Evolutionary conservation across 2,797 vertebrate genomes (phyloP), one percentile per base, ranked within the genome.

Genomic region (Spinus pinus): DNA sequence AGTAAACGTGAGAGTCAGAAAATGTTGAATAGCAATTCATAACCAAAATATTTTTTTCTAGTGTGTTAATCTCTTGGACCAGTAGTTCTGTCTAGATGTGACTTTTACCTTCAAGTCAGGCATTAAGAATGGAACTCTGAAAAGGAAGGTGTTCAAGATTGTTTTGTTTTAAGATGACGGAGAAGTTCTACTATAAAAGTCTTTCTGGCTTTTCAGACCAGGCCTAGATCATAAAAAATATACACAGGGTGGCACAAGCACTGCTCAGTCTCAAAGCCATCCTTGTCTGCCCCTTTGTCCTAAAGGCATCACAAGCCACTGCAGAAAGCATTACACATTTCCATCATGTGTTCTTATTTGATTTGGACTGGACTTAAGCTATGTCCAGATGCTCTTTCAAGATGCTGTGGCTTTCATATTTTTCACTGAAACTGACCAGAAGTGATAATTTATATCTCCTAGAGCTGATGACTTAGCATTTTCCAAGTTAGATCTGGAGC

Each of bases 401-500:
- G 74, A 82, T 88, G 37, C 51, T 84, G 71, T 67, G 70, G 60
- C 18, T 93, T 95, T 95, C 66, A 16, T 77, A 53, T 81, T 92
- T 90, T 84, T 56, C 30, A 14, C 10, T 71, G 81, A 80, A 62
- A 42, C 31, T 90, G 88, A 90, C 56, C 70, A 85, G 64, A 79
- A 86, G 8, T 39, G 80, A 39, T 82, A 67, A 95, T 94, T 95
- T 92, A 53, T 35, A 37, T 64, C 78, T 60, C 27, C 20, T 37
- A 35, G 86, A 86, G 67, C 75, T 87, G 84, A 93, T 94, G 90
- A 90, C 64, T 89, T 87, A 31, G 88, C 92, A 72, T 47, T 92
- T 94, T 53, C 64, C 57, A 23, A 51, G 57, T 44, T 27, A 27
- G 47, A 57, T 65, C 33, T 57, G 50, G 46, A 93, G 91, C 87